A percentile compares a stretch with the other conserved stretches of the same genome.
Evolutionary conservation across 2,888 invertebrate species (phyloP).

Genomic region (Lepidochitona cinerea): DNA sequence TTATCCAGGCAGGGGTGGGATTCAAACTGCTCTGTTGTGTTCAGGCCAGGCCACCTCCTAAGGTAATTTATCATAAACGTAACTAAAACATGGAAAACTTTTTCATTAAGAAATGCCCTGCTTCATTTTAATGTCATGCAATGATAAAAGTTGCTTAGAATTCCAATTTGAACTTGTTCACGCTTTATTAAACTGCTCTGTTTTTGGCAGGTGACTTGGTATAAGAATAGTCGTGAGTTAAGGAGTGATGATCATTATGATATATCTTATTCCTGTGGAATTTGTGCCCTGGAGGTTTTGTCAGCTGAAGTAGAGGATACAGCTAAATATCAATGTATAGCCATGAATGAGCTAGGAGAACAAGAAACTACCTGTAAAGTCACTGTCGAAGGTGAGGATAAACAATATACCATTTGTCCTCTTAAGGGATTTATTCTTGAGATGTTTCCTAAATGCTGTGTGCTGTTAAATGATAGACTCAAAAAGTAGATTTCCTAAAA

Average conservation of each 20-base stretch:
- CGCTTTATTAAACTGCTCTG: too few species aligned
- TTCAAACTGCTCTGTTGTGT: conserved; percentile 98
- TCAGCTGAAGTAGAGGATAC: conserved; percentile 95
- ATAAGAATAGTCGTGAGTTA: conserved; percentile 92
- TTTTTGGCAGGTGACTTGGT: conserved; percentile 75
- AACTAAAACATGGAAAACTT: too few species aligned
- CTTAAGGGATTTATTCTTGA: too few species aligned
- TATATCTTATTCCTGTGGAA: conserved; percentile 93
- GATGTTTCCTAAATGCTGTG: too few species aligned
- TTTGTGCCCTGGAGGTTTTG: conserved; percentile 96
- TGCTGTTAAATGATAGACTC: too few species aligned
- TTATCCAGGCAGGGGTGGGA: conserved; percentile 93
- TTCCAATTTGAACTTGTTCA: too few species aligned
- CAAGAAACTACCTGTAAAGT: conserved; percentile 94
- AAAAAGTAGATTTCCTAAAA: too few species aligned
- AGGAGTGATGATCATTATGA: conserved; percentile 85
- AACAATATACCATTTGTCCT: too few species aligned
- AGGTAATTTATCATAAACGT: too few species aligned
- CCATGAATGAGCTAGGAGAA: conserved; percentile 92
- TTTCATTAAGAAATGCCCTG: too few species aligned
- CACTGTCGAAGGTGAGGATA: conserved; percentile 60
- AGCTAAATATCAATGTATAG: conserved; percentile 95
- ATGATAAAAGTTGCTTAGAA: too few species aligned
- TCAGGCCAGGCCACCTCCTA: conserved; percentile 94
- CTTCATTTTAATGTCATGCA: too few species aligned